Evolutionary conservation across 2,888 invertebrate species (phyloP).

Genomic region (Ophraella communa): DNA sequence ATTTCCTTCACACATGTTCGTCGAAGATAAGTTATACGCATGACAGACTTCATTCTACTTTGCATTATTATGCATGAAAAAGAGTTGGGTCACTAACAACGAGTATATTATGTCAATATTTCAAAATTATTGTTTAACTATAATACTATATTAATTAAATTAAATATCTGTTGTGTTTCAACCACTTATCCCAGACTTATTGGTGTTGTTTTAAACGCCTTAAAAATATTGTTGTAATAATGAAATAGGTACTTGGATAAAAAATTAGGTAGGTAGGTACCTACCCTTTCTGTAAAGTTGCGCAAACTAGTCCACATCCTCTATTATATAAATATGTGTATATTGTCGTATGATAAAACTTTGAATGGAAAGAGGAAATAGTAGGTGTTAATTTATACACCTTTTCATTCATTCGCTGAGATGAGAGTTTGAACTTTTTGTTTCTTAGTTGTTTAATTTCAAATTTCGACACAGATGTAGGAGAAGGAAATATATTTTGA

Average conservation of each 20-base stretch:
- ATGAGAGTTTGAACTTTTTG: neutral
- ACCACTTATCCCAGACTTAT: no score
- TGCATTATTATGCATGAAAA: conserved; percentile 1
- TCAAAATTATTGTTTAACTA: neutral
- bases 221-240: no score
- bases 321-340: neutral
- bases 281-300: no score
- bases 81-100: neutral
- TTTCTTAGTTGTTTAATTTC: neutral
- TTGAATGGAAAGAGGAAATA: neutral
- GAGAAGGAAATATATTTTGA: neutral
- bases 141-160: no score
- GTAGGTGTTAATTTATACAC: neutral
- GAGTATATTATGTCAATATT: neutral
- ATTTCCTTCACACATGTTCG: conserved; percentile 30
- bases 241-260: no score
- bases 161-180: no score
- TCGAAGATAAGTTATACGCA: conserved; percentile 29
- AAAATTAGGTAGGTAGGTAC: no score
- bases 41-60: conserved; percentile 27
- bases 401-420: neutral
- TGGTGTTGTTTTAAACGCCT: no score
- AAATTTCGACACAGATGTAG: neutral
- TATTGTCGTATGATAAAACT: no score
- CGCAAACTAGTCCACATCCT: no score